phyloP scores from a whole-genome alignment of 2,888 invertebrate genomes.

The Melikaiella ostensackeni region DNA sequence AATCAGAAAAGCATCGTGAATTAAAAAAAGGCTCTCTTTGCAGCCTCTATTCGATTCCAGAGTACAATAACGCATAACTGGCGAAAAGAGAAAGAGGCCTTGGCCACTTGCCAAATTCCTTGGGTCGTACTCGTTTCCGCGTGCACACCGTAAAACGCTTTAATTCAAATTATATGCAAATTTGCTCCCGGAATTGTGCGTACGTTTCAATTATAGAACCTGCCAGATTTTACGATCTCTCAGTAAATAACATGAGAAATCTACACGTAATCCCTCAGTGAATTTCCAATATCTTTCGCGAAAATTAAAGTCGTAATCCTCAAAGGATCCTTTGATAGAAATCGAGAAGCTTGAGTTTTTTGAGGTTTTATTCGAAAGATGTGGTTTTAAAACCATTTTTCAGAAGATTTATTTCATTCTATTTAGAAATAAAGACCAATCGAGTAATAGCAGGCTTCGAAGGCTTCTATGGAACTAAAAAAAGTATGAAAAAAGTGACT shows the following conservation, averaged over 20 bases:
- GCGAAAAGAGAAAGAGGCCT: slow-evolving; percentile 42
- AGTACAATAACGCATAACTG: slow-evolving; percentile 8
- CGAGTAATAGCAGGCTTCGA: too few species aligned
- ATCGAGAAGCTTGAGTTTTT: not conserved
- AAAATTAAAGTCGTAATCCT: not conserved
- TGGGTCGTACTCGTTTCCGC: slow-evolving; percentile 35
- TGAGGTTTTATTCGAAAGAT: not conserved
- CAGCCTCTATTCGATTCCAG: not conserved
- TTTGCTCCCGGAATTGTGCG: slow-evolving; percentile 43
- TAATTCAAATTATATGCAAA: slow-evolving; percentile 59
- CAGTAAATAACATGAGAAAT: not conserved
- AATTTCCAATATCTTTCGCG: not conserved
- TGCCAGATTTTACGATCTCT: slow-evolving; percentile 48
- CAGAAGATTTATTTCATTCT: not conserved
- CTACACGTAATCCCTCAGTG: not conserved
- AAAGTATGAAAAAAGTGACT: too few species aligned
- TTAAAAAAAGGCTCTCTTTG: not conserved
- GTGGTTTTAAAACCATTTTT: not conserved
- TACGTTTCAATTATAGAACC: slow-evolving; percentile 55
- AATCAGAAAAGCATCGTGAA: slow-evolving; percentile 3
- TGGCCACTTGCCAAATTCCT: slow-evolving; percentile 47
- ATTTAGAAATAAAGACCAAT: too few species aligned
- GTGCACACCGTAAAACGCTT: slow-evolving; percentile 42
- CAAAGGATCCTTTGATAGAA: not conserved
- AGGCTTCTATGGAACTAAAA: too few species aligned